Conservation (phyloP, 2,113 vertebrate genomes). For the Syngnathoides biaculeatus region DNA sequence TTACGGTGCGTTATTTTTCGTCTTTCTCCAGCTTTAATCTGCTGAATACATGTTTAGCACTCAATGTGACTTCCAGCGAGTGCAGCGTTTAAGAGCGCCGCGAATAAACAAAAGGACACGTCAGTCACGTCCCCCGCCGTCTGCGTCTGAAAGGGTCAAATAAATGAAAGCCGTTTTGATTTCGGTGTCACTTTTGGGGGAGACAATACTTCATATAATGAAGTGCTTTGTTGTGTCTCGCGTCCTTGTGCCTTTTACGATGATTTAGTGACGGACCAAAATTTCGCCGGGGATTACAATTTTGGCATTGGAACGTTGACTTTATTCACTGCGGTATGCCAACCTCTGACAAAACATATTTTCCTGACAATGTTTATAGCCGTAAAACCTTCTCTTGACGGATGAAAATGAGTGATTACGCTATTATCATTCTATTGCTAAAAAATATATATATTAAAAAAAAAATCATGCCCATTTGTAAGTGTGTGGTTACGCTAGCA, state of each 20-base stretch:
- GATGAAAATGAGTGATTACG: not conserved
- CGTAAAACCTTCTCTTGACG: not conserved
- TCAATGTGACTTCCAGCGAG: slow-evolving; percentile 6
- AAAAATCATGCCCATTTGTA: too few species aligned
- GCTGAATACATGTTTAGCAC: not conserved
- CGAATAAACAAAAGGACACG: slow-evolving; percentile 7
- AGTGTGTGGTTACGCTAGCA: too few species aligned
- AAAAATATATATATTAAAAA: not conserved
- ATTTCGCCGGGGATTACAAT: not conserved
- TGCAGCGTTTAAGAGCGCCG: not conserved
- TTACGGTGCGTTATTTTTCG: not conserved
- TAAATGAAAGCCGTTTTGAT: not conserved
- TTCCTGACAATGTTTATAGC: not conserved
- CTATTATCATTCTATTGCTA: not conserved
- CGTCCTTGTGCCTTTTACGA: not conserved
- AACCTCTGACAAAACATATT: not conserved
- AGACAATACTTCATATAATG: slow-evolving; percentile 4
- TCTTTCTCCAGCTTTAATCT: not conserved
- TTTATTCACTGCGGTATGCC: not conserved
- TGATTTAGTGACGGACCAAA: slow-evolving; percentile 1
- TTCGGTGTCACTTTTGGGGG: not conserved
- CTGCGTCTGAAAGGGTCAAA: slow-evolving; percentile 1
- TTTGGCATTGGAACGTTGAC: not conserved
- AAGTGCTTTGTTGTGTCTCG: slow-evolving; percentile 8
- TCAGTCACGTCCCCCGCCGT: not conserved